phyloP scores from a whole-genome alignment of 2,113 vertebrate species.

The Oxygymnocypris stewartii region DNA sequence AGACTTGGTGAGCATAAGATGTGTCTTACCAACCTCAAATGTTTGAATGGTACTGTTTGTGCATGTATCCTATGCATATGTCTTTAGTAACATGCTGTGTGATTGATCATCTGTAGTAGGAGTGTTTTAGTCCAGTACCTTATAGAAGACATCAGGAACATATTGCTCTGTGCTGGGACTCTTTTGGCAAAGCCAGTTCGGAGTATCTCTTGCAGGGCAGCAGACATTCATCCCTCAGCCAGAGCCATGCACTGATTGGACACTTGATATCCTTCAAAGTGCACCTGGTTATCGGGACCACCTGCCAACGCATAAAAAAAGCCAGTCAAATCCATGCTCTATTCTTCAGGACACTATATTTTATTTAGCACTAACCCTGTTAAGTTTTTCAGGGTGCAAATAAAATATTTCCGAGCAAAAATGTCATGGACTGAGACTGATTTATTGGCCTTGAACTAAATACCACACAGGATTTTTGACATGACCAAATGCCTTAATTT shows the following conservation, averaged over 20 bases:
- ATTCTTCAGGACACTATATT: not conserved
- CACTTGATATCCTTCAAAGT: slow-evolving; percentile 98
- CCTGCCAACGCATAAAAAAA: slow-evolving; percentile 72
- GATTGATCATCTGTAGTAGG: not conserved
- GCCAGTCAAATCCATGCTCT: not conserved
- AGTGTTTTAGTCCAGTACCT: slow-evolving; percentile 73
- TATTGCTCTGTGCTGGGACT: slow-evolving; percentile 98
- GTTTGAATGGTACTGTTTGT: not conserved
- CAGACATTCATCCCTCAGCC: slow-evolving; percentile 93
- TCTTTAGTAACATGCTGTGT: not conserved
- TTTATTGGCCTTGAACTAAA: not conserved
- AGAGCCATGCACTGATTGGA: slow-evolving; percentile 99
- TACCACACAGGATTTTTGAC: not conserved
- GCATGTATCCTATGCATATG: not conserved
- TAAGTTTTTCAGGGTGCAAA: not conserved
- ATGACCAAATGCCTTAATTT: not conserved
- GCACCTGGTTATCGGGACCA: slow-evolving; percentile 98
- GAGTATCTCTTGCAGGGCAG: slow-evolving; percentile 91
- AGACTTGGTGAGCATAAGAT: not conserved
- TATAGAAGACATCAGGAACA: slow-evolving; percentile 96
- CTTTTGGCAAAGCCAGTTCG: slow-evolving; percentile 96
- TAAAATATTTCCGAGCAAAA: not conserved
- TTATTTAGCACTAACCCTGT: not conserved
- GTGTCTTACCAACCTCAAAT: not conserved
- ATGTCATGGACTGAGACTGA: not conserved